phyloP scores from a whole-genome alignment of 2,888 invertebrate species.

The Eueremaeus valkanovi region DNA sequence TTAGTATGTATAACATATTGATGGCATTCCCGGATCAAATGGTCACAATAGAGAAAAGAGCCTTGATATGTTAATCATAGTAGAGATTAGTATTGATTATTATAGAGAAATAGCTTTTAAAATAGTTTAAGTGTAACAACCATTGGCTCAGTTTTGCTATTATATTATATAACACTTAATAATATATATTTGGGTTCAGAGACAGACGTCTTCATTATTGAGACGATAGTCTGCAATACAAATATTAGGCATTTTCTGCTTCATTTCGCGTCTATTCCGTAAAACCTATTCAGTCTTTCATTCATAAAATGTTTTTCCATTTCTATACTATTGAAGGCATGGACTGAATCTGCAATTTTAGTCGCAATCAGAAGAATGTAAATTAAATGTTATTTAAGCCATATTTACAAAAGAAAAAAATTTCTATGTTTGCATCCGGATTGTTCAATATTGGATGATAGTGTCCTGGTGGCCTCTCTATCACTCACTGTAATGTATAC shows the following conservation, averaged over 20 bases:
- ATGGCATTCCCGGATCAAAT: constrained; percentile 23
- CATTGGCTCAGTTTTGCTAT: constrained; percentile 15
- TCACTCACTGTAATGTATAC: too few relatives aligned
- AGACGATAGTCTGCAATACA: neutral
- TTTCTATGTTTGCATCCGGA: neutral
- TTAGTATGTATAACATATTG: constrained; percentile 24
- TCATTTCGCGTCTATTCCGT: constrained; percentile 5
- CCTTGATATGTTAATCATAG: constrained; percentile 15
- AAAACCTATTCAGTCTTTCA: constrained; percentile 10
- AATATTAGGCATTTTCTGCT: too few relatives aligned
- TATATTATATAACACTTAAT: neutral
- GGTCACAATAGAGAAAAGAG: constrained; percentile 7
- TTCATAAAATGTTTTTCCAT: constrained; percentile 22
- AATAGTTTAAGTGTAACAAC: constrained; percentile 21
- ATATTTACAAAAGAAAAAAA: neutral
- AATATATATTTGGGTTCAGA: neutral
- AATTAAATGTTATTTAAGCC: neutral
- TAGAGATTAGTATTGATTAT: neutral
- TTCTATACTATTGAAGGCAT: neutral
- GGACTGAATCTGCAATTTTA: constrained; percentile 2
- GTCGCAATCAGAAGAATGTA: neutral
- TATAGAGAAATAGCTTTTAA: neutral
- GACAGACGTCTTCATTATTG: constrained; percentile 13
- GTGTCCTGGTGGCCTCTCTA: constrained; percentile 1
- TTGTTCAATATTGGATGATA: neutral